Evolutionary conservation across 1,140 invertebrate species (phyloP).

Genomic region (Drosophila murphyi): DNA sequence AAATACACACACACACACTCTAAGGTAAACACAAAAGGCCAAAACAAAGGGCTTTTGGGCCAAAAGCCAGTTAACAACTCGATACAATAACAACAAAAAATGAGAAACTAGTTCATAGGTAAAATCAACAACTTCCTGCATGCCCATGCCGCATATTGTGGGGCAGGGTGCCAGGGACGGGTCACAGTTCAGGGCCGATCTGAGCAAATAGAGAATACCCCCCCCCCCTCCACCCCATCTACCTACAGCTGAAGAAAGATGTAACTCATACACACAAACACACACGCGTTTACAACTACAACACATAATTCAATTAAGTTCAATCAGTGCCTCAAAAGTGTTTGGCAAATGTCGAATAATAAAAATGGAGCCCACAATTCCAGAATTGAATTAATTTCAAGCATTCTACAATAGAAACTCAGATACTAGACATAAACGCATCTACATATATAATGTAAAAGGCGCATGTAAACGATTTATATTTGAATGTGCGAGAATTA

Average conservation of each 20-base stretch:
- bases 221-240: too few relatives aligned
- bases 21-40: conserved; percentile 44
- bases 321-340: conserved; percentile 72
- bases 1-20: conserved; percentile 36
- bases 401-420: conserved; percentile 39
- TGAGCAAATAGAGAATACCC: not conserved
- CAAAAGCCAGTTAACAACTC: conserved; percentile 5
- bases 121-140: conserved; percentile 47
- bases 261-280: conserved; percentile 45
- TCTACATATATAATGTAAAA: not conserved
- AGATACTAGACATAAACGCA: not conserved
- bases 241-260: conserved; percentile 33
- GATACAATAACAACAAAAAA: not conserved
- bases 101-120: conserved; percentile 31
- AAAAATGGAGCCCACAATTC: conserved; percentile 42
- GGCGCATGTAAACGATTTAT: not conserved
- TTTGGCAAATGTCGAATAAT: conserved; percentile 56
- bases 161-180: conserved; percentile 19
- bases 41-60: conserved; percentile 53
- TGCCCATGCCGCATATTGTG: not conserved
- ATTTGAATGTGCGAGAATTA: not conserved
- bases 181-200: conserved; percentile 36
- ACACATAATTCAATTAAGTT: conserved; percentile 74
- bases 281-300: not conserved
- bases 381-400: conserved; percentile 70